A percentile compares a stretch with the other conserved stretches of the same genome.
Conservation (phyloP, 2,797 vertebrate species). For the Danio jaintianensis region DNA sequence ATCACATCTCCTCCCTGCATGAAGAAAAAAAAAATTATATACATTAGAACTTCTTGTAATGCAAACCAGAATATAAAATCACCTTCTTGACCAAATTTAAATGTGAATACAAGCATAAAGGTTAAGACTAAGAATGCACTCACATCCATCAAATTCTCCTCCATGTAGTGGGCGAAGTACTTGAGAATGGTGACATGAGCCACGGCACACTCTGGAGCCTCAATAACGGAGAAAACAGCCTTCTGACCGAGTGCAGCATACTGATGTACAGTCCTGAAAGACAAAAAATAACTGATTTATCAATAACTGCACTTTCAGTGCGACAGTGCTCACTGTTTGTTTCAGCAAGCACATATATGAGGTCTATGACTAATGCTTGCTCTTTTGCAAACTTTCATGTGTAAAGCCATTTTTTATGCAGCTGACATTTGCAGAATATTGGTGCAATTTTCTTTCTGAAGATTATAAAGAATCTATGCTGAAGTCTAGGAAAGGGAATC, state of each 20-base stretch:
- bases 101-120: not conserved
- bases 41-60: not conserved
- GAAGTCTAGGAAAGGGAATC: not conserved
- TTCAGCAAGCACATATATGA: not conserved
- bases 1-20: slow-evolving; percentile 92
- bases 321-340: not conserved
- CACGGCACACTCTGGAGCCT: slow-evolving; percentile 94
- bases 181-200: slow-evolving; percentile 97
- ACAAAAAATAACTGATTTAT: slow-evolving; percentile 4
- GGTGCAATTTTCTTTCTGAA: not conserved
- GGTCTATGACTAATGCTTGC: not conserved
- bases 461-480: not conserved
- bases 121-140: slow-evolving; percentile 68
- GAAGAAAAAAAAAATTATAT: slow-evolving; percentile 25
- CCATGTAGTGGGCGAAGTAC: slow-evolving; percentile 99
- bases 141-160: slow-evolving; percentile 99
- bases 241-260: slow-evolving; percentile 94
- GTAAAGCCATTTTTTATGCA: slow-evolving; percentile 6
- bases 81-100: not conserved
- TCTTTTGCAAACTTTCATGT: not conserved
- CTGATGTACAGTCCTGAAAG: slow-evolving; percentile 91
- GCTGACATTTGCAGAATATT: slow-evolving; percentile 4
- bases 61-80: not conserved
- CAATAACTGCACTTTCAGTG: not conserved
- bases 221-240: slow-evolving; percentile 88